These are phyloP conservation scores for Drosophila serrata DNA, from an alignment of 1,140 invertebrate species.

Conservation along the genomic window DNA sequence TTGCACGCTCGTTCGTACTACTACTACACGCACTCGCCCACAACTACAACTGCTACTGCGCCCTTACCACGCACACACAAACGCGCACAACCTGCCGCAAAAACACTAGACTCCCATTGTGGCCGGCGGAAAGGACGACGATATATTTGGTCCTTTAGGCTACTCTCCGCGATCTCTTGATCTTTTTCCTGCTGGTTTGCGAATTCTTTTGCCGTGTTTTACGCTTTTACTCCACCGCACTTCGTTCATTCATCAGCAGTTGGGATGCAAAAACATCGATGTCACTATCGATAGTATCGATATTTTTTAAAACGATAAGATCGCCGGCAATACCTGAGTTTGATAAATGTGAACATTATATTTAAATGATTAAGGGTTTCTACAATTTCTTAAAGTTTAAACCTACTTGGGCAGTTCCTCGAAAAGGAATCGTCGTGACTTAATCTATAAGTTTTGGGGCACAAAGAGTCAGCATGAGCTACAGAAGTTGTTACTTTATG, in stretches of 20 bases:
- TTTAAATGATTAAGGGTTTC: too few relatives aligned
- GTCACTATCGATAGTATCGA: too few relatives aligned
- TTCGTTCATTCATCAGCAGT: conserved; percentile 57
- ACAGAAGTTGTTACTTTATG: too few relatives aligned
- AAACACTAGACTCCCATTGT: conserved; percentile 54
- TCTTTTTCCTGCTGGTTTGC: conserved; percentile 9
- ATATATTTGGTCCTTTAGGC: conserved; percentile 4
- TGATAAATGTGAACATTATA: too few relatives aligned
- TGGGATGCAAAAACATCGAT: too few relatives aligned
- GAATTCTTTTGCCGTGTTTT: conserved; percentile 61
- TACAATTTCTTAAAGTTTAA: too few relatives aligned
- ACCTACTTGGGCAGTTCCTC: too few relatives aligned
- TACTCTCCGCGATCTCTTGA: neutral
- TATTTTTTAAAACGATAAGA: too few relatives aligned
- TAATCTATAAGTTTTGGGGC: too few relatives aligned
- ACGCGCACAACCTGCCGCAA: conserved; percentile 66
- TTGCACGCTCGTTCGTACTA: conserved; percentile 70
- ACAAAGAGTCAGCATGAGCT: too few relatives aligned
- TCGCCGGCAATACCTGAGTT: too few relatives aligned
- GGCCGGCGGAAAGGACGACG: conserved; percentile 38
- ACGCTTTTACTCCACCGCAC: conserved; percentile 63
- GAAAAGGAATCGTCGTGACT: too few relatives aligned
- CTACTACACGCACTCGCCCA: conserved; percentile 63
- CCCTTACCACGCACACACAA: conserved; percentile 48
- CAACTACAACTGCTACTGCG: conserved; percentile 33